phyloP scores from a whole-genome alignment of 2,113 vertebrate genomes.

The Platysteira castanea region DNA sequence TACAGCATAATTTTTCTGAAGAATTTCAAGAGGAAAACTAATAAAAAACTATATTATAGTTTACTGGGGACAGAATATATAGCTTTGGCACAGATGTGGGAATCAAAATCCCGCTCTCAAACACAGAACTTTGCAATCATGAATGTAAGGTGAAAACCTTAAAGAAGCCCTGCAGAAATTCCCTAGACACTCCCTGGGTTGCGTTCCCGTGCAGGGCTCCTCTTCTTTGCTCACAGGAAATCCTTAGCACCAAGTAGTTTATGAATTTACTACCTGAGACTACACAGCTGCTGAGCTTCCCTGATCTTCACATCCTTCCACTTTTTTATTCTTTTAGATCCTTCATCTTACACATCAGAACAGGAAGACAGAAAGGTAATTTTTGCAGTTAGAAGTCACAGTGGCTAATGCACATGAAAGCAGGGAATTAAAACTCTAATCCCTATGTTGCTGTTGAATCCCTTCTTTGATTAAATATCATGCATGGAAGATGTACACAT shows the following conservation, averaged over 20 bases:
- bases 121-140: not conserved
- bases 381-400: not conserved
- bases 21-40: not conserved
- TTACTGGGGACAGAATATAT: not conserved
- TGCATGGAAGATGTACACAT: constrained; percentile 10
- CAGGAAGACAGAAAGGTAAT: not conserved
- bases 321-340: not conserved
- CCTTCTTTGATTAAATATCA: constrained; percentile 55
- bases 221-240: not conserved
- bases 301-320: not conserved
- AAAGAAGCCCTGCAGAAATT: not conserved
- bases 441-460: constrained; percentile 24
- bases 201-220: not conserved
- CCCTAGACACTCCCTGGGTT: not conserved
- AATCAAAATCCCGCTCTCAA: not conserved
- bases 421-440: constrained; percentile 1
- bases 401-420: not conserved
- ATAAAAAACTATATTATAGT: not conserved
- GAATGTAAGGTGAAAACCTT: not conserved
- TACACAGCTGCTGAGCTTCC: not conserved
- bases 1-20: not conserved
- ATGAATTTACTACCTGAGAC: not conserved
- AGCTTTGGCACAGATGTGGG: not conserved
- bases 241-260: not conserved
- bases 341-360: not conserved